phyloP scores from a whole-genome alignment of 2,113 vertebrate species.

The Oncorhynchus gorbuscha region DNA sequence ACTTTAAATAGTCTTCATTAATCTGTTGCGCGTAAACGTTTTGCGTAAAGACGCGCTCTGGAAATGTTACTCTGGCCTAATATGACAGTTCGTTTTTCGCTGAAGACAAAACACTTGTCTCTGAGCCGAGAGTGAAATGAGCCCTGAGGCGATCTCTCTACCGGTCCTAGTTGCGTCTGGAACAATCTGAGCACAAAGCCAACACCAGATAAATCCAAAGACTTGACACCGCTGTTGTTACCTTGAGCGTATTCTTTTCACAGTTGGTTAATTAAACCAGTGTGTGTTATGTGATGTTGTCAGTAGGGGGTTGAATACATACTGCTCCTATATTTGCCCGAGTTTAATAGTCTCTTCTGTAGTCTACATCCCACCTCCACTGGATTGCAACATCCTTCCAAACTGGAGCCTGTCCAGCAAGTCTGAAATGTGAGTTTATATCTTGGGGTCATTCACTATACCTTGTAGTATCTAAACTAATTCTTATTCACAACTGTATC shows the following conservation, averaged over 20 bases:
- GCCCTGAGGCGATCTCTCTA: conserved; percentile 29
- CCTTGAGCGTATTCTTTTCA: conserved; percentile 47
- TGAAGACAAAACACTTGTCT: conserved; percentile 46
- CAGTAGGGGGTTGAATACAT: neutral
- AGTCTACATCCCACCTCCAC: too few relatives aligned
- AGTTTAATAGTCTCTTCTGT: neutral
- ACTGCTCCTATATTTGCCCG: conserved; percentile 13
- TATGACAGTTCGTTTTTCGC: conserved; percentile 19
- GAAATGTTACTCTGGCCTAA: conserved; percentile 1
- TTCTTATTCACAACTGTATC: neutral
- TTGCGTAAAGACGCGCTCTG: conserved; percentile 16
- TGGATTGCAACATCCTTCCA: too few relatives aligned
- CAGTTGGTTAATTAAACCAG: conserved; percentile 15
- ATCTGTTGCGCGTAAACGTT: conserved; percentile 34
- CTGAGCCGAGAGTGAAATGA: conserved; percentile 19
- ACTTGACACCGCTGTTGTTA: conserved; percentile 44
- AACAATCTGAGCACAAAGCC: conserved; percentile 46
- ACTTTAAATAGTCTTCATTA: conserved; percentile 24
- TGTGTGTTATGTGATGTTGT: neutral
- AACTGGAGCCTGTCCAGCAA: too few relatives aligned
- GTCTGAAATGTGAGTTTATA: conserved; percentile 28
- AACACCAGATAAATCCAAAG: conserved; percentile 28
- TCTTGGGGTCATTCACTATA: conserved; percentile 1
- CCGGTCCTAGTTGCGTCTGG: conserved; percentile 47
- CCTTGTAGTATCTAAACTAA: neutral